Base-by-base conservation (phyloP, 2,888 invertebrate species). In the Phortica okadai region DNA sequence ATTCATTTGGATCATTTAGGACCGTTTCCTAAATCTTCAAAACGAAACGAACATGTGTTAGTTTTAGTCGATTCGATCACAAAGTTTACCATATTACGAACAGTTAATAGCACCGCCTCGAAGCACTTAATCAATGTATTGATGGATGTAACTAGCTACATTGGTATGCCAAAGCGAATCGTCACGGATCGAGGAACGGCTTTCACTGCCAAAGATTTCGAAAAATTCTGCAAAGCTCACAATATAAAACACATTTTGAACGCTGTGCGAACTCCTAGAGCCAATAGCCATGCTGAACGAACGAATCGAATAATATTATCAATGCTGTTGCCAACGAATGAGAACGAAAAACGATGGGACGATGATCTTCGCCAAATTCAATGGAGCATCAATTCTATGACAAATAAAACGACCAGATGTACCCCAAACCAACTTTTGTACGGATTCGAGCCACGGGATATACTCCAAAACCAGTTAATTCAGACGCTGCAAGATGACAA, bases 241-340 rank as follows among this genome's bases (percentile, higher is more conserved):
- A 78, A 78, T 69, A 77, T 79, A 33, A 33, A 70, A n/a, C 81
- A 79, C 42, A 76, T 78, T 2, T 69, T 77, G 50, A 73, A 69
- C 41, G 64, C 79, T 2, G 58, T 59, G 7, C 3, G 58, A 11
- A 59, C 58, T 1, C 58, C 58, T 59, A 2, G 58, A 75, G 76
- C 78, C 0, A 80, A 78, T 56, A 77, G 81, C 0, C 79, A 78
- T 73, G 75, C 73, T n/a, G 80, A 81, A 62, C 70, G 76, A 7
- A 74, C 45, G 1, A 80, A 80, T 59, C 75, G 67, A 66, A 74
- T 73, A 0, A 79, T 85, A 45, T 44, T 76, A 58, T 66, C 62
- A 21, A 74, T 73, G 74, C 21, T 76, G 62, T 41, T 73, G 25
- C 66, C 74, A 54, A 21, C 64, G 16, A 75, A 73, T 10, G 10